Percentiles rank a stretch among this genome's conserved stretches.
Conservation (phyloP, 2,797 vertebrate species). For the Liparis tanakae region DNA sequence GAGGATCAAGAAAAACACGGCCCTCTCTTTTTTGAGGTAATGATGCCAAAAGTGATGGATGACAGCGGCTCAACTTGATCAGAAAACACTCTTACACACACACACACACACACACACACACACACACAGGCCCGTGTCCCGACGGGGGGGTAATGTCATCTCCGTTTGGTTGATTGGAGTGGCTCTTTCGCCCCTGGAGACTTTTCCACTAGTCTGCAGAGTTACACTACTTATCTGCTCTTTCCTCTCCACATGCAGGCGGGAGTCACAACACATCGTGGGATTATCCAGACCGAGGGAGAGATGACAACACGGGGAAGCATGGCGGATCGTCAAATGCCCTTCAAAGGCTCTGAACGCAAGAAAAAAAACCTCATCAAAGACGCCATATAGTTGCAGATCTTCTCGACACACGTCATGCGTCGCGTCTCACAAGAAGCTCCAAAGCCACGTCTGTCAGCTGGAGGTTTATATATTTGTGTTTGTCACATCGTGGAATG, state of each 20-base stretch:
- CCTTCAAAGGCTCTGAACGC: background rate
- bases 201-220: constrained; percentile 57
- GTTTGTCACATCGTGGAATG: no score
- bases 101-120: constrained; percentile 28
- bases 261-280: background rate
- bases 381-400: no score
- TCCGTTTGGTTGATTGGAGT: constrained; percentile 69
- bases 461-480: no score
- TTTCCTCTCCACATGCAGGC: constrained; percentile 50
- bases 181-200: constrained; percentile 71
- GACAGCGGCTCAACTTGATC: constrained; percentile 56
- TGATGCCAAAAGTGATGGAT: constrained; percentile 62
- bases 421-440: no score
- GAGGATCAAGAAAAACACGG: background rate
- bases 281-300: background rate
- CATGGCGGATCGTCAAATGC: constrained; percentile 8
- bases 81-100: constrained; percentile 8
- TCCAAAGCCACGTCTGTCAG: no score
- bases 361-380: background rate
- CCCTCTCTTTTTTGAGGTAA: constrained; percentile 54
- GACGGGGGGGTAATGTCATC: constrained; percentile 72
- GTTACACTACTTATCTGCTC: constrained; percentile 51
- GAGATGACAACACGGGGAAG: background rate
- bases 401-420: background rate
- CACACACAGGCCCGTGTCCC: constrained; percentile 30